phyloP scores from a whole-genome alignment of 2,113 vertebrate genomes.

The Plotosus lineatus region DNA sequence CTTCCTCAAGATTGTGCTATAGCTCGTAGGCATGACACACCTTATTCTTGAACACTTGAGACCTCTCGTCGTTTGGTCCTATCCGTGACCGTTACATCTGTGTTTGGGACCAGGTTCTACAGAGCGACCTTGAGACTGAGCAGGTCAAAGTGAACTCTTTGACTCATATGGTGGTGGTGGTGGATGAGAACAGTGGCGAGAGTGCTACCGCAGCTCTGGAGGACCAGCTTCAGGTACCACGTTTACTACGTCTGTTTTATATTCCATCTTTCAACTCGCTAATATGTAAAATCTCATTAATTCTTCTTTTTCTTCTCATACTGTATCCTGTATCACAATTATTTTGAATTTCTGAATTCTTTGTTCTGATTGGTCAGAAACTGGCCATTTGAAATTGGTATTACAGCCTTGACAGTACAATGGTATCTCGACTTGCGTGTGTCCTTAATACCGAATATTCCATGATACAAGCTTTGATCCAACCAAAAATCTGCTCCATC shows the following conservation, averaged over 20 bases:
- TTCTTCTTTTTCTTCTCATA: neutral
- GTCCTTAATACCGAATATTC: too few relatives aligned
- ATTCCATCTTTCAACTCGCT: too few relatives aligned
- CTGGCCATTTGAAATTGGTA: neutral
- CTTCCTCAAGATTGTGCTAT: neutral
- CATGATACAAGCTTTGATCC: too few relatives aligned
- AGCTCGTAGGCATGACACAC: neutral
- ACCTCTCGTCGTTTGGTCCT: neutral
- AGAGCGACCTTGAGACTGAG: constrained; percentile 90
- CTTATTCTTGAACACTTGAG: neutral
- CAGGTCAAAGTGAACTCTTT: constrained; percentile 98
- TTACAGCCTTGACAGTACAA: neutral
- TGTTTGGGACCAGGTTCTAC: constrained; percentile 75
- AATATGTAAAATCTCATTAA: too few relatives aligned
- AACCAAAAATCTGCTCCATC: too few relatives aligned
- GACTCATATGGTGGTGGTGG: constrained; percentile 98
- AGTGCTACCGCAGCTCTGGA: constrained; percentile 87
- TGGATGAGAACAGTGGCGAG: constrained; percentile 93
- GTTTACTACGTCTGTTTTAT: neutral
- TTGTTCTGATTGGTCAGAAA: neutral
- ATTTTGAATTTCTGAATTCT: neutral
- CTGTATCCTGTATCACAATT: neutral
- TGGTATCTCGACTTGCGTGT: too few relatives aligned
- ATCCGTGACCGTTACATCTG: neutral
- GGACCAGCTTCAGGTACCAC: constrained; percentile 87